A percentile compares a stretch with the other conserved stretches of the same genome.
phyloP scores from a whole-genome alignment of 1,140 invertebrate species.

The Platorchestia sp. region DNA sequence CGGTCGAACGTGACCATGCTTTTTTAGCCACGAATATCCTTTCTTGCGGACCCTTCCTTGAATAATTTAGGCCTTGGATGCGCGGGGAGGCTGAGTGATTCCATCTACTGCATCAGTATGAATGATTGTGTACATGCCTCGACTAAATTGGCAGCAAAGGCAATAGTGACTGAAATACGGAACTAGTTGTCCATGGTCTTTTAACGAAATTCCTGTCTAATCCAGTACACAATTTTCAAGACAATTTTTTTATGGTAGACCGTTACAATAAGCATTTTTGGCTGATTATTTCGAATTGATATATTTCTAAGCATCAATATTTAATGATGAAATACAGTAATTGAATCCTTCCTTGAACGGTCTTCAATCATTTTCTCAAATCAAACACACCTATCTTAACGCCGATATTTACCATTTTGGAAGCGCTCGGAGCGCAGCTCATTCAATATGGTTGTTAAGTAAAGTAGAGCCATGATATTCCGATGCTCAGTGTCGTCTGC shows the following conservation, averaged over 20 bases:
- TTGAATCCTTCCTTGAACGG: neutral
- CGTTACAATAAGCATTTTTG: neutral
- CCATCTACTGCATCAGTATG: neutral
- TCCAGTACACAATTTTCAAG: neutral
- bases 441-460: neutral
- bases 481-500: neutral
- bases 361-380: neutral
- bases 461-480: neutral
- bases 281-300: neutral
- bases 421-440: neutral
- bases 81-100: neutral
- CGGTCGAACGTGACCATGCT: slow-evolving; percentile 32
- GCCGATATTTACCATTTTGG: neutral
- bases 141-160: neutral
- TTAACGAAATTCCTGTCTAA: neutral
- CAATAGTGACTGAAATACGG: neutral
- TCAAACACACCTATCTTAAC: neutral
- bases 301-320: neutral
- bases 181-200: neutral
- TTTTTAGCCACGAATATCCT: neutral
- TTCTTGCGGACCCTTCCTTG: neutral
- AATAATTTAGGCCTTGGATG: slow-evolving; percentile 26
- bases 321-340: neutral
- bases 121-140: neutral
- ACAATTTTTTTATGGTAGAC: neutral